Base-by-base conservation (phyloP, 1,140 invertebrate genomes). In the Matsumurasca onukii region DNA sequence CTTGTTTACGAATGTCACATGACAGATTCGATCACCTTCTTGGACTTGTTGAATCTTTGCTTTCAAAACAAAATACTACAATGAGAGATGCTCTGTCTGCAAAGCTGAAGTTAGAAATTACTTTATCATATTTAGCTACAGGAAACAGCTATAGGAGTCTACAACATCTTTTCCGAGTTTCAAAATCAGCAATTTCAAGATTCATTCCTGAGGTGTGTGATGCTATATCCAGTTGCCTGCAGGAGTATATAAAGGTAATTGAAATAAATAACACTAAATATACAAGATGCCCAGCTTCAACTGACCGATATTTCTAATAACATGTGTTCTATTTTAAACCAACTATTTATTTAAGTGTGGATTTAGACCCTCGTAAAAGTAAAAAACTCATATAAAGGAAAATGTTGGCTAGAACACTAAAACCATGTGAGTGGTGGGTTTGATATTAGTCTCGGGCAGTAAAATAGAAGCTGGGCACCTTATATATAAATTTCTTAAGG, bases 141-240 rank as follows among this genome's bases (percentile, higher is more conserved):
- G 61, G 61, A 34, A 63, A 63, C 27, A 63, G 29, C 29, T 63
- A 63, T n/a, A 63, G 29, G 31, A 34, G 13, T 27, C 31, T 63
- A 12, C 61, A 63, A 20, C 61, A 63, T 63, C 12, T 63, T 20
- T 63, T 63, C 31, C 57, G 57, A 13, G 57, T 61, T 12, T 61
- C 57, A 25, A 12, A 29, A 27, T 12, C 27, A 61, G 57, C 57
- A 25, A 61, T 61, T 5, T 61, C 57, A 61, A 13, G 3, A 29
- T 24, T 61, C 22, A 61, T 61, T 27, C 57, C 57, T 27, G 57
- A 61, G 30, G 57, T 61, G 13, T 61, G 57, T 27, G 57, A 13
- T 61, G 57, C 57, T 61, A 9, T 61, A 24, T 61, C 5, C 30
- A 29, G 3, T 12, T 25, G 57, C 27, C 57, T 61, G 30, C 24